These are phyloP conservation scores for Zaprionus capensis DNA, from an alignment of 1,140 invertebrate species.

Conservation along the genomic window DNA sequence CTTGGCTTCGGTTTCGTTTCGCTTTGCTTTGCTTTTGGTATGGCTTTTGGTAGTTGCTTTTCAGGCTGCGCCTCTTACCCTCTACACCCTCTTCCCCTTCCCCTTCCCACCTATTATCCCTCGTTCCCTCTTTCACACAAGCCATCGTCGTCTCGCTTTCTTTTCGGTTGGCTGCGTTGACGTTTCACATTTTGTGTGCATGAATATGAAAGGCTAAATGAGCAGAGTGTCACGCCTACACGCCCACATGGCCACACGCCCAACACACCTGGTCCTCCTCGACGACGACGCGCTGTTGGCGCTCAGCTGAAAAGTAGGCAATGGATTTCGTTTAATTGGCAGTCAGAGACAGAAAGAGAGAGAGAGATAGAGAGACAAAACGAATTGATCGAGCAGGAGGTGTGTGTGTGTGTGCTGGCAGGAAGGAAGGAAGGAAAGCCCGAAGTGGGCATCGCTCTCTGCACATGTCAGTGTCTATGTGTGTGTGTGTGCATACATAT, in stretches of 20 bases:
- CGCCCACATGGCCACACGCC: not conserved
- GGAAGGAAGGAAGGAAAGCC: constrained; percentile 5
- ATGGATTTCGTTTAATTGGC: constrained; percentile 37
- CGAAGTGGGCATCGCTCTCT: not conserved
- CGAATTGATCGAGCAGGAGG: constrained; percentile 15
- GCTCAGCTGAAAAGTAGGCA: constrained; percentile 26
- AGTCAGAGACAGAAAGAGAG: constrained; percentile 1
- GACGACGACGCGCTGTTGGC: not conserved
- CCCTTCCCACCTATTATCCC: not conserved
- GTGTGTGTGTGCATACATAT: not conserved
- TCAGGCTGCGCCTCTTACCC: not conserved
- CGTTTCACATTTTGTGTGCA: constrained; percentile 8
- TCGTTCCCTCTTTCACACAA: not conserved
- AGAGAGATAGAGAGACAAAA: not conserved
- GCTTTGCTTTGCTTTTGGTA: not conserved
- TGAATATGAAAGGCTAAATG: constrained; percentile 25
- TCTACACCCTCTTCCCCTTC: not conserved
- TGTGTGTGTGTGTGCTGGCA: not conserved
- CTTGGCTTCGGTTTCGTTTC: constrained; percentile 19
- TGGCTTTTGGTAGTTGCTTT: constrained; percentile 8
- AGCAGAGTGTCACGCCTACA: constrained; percentile 10
- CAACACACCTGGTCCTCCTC: not conserved
- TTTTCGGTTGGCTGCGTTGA: constrained; percentile 8
- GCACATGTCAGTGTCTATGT: not conserved
- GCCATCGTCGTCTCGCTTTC: not conserved